Percentiles rank a stretch among this genome's conserved stretches.
Evolutionary conservation across 2,888 invertebrate genomes (phyloP).

Genomic region (Cecidostiba fungosa): DNA sequence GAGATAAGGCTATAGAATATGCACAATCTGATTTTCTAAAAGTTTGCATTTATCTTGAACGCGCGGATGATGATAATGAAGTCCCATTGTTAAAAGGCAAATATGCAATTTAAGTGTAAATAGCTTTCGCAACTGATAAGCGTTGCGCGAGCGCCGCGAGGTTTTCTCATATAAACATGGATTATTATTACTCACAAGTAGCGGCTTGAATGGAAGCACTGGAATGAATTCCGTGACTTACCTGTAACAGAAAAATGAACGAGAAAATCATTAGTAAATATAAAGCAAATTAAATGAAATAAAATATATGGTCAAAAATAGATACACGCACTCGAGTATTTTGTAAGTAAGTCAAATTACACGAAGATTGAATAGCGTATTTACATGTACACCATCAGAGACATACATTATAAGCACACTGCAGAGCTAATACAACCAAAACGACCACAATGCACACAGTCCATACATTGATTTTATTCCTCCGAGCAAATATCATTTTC

Average conservation of each 20-base stretch:
- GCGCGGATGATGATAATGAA: conserved; percentile 9
- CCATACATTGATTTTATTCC: not conserved
- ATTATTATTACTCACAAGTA: conserved; percentile 23
- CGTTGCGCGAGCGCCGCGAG: not conserved
- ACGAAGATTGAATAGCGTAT: conserved; percentile 10
- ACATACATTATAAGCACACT: too few relatives aligned
- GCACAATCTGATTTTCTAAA: conserved; percentile 29
- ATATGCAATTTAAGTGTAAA: conserved; percentile 48
- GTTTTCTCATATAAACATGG: conserved; percentile 11
- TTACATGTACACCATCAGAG: not conserved
- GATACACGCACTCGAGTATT: not conserved
- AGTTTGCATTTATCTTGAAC: not conserved
- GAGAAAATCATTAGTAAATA: not conserved
- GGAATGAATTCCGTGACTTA: not conserved
- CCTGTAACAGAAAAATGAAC: conserved; percentile 16
- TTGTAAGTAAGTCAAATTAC: conserved; percentile 17
- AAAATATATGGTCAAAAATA: too few relatives aligned
- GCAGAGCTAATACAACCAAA: not conserved
- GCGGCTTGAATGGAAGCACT: not conserved
- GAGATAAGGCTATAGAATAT: not conserved
- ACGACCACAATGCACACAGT: not conserved
- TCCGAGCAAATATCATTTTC: not conserved
- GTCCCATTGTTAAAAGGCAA: conserved; percentile 39
- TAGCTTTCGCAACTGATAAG: conserved; percentile 48
- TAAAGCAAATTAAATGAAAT: not conserved